These are phyloP conservation scores for Erythrocercus mccallii DNA, from an alignment of 2,113 vertebrate species.

Conservation along the genomic window DNA sequence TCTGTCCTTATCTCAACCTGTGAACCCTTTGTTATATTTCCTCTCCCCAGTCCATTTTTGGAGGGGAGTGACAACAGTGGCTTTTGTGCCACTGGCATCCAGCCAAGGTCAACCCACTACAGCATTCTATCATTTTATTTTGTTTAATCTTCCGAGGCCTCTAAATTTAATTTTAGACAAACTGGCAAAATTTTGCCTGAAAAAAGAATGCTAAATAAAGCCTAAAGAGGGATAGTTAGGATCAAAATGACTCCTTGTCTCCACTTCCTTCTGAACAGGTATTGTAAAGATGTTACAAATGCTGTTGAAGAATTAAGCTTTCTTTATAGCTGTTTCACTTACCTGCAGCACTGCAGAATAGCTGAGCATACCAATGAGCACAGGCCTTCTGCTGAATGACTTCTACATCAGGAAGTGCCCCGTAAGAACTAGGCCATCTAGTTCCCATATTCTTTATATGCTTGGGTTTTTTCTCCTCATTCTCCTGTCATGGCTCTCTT, in stretches of 20 bases:
- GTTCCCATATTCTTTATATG: background rate
- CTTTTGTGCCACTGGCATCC: background rate
- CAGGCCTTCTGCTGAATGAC: fast-evolving
- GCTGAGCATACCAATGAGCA: background rate
- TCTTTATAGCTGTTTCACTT: background rate
- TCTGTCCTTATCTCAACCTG: background rate
- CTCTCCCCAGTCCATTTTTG: background rate
- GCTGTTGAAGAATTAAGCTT: background rate
- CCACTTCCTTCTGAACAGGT: background rate
- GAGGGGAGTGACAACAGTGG: background rate
- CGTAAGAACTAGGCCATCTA: background rate
- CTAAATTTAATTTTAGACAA: slow-evolving; percentile 3
- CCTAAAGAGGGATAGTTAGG: background rate
- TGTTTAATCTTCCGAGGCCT: slow-evolving; percentile 18
- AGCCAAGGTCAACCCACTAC: background rate
- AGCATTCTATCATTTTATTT: background rate
- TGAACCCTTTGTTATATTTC: background rate
- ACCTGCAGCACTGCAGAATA: background rate
- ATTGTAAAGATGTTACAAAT: background rate
- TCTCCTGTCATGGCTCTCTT: background rate
- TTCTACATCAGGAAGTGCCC: background rate
- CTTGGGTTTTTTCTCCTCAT: background rate
- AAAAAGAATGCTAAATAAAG: slow-evolving; percentile 11
- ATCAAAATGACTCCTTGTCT: background rate
- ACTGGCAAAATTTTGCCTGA: background rate